Evolutionary conservation across 2,888 invertebrate genomes (phyloP), one percentile per base, ranked within the genome.

Genomic region (Cataglyphis cursor): DNA sequence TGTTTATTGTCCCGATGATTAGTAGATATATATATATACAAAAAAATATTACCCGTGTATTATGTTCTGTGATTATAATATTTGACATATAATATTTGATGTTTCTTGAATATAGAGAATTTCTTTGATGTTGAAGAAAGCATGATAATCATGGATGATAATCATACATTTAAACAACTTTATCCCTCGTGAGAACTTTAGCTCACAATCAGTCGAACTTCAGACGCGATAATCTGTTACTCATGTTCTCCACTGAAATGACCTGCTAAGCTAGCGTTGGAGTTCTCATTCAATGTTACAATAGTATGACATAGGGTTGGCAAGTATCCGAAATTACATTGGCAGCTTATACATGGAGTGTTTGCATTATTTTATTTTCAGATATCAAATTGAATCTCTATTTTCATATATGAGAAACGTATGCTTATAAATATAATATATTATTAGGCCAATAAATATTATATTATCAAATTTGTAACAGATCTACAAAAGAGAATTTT

Each of bases 201-300:
- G 41, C 21, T 78, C 12, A 41, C 12, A 41, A 41, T 41, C 61
- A 61, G 61, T 38, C 48, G 24, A 82, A 82, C 82, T 82, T 78
- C 35, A 80, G 80, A 80, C 80, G 48, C 48, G 68, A 82, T 82
- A 82, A 82, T 65, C 80, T 66, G 38, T 57, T 44, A 75, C 81
- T 81, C 64, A 21, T 59, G 59, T 48, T 66, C 59, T 57, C 28
- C 28, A 4, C 8, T 51, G 61, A 66, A 82, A 80, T 12, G 66
- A 35, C 61, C 48, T 35, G 61, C 66, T 75, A 82, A 76, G 65
- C 68, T 44, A 68, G 59, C 59, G 24, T 76, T 80, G 62, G 38
- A 82, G 61, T 61, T 66, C 24, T 65, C 68, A 81, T 80, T 82
- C 66, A 82, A 21, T 15, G n/a, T 61, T 21, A 66, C 51, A 66